Evolutionary conservation across 2,797 vertebrate genomes (phyloP), one percentile per base, ranked within the genome.

Genomic region (Ptychadena robeensis): DNA sequence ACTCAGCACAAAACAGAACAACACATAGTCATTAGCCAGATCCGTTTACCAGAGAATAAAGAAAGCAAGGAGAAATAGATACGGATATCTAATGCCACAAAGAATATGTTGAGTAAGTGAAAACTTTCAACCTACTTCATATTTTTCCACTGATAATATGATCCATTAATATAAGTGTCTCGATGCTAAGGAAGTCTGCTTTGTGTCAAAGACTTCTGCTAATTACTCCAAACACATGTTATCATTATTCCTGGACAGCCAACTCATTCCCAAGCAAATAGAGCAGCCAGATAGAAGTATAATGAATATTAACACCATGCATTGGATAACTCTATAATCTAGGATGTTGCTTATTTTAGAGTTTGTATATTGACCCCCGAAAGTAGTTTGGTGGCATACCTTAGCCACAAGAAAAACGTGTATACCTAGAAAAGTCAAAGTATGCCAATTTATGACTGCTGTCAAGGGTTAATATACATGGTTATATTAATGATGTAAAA

Each of bases 11-110:
- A 75, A 77, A 86, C 25, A 82, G 76, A 61, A 32, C 77, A 85
- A 34, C 30, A 87, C 87, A 85, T 4, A 86, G 74, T 80, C 87
- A 85, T 86, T 87, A 87, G 30, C 30, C 66, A 25, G 59, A 66
- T 86, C 87, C 82, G 70, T 35, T 64, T 79, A 73, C 80, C 79
- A 87, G 82, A 25, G 69, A 86, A 73, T 25, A 57, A 77, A 22
- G 34, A 75, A 73, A 59, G 18, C 10, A 44, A 61, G 57, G 27
- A 9, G 64, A 73, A 83, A 82, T 70, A 82, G 66, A 71, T 30
- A 30, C 27, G 32, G 35, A 40, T 57, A 64, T 82, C 68, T 82
- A 76, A 77, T 82, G 68, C 73, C 65, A 70, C 37, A 32, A 76
- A 82, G 63, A 82, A 82, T 71, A 82, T 77, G 73, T 70, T 82